phyloP scores from a whole-genome alignment of 2,888 invertebrate species.

The Pomacea canaliculata region DNA sequence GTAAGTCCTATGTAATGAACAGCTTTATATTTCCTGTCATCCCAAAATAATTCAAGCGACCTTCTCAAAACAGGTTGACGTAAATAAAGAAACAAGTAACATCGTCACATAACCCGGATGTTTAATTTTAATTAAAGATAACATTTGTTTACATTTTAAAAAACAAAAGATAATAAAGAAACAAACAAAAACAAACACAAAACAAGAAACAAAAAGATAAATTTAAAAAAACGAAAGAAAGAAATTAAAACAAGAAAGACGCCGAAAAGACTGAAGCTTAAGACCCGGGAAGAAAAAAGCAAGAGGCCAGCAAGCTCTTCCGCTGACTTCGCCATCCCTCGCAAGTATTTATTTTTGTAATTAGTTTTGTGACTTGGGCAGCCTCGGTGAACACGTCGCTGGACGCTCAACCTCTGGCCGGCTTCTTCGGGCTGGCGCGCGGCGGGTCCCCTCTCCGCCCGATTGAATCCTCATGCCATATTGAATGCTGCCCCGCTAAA shows the following conservation, averaged over 20 bases:
- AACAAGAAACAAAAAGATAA: too few relatives aligned
- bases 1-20: too few relatives aligned
- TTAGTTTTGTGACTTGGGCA: slow-evolving; percentile 30
- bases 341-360: slow-evolving; percentile 31
- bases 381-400: slow-evolving; percentile 17
- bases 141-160: too few relatives aligned
- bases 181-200: too few relatives aligned
- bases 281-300: neutral
- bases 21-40: too few relatives aligned
- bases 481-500: slow-evolving; percentile 26
- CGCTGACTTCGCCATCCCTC: neutral
- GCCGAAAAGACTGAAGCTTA: neutral
- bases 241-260: neutral
- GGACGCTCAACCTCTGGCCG: neutral
- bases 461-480: slow-evolving; percentile 12
- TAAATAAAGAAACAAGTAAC: too few relatives aligned
- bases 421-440: slow-evolving; percentile 2
- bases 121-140: too few relatives aligned
- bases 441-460: neutral
- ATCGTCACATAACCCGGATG: too few relatives aligned
- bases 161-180: too few relatives aligned
- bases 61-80: too few relatives aligned
- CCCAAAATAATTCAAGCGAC: too few relatives aligned
- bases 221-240: neutral
- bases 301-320: neutral